Evolutionary conservation across 2,888 invertebrate species (phyloP).

Genomic region (Lepidochrysops patricia): DNA sequence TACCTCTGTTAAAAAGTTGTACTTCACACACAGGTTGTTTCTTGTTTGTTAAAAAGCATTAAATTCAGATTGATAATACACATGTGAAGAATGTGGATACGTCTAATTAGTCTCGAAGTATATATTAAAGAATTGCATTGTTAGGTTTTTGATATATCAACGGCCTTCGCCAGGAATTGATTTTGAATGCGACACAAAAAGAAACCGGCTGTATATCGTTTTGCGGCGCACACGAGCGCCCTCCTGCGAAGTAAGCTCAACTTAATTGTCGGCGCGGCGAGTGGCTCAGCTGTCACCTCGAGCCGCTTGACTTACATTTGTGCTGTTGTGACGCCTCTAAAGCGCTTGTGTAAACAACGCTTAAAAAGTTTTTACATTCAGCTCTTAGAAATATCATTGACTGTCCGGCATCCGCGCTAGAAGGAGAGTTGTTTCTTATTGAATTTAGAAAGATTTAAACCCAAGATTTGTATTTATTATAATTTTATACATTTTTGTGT

Average conservation of each 20-base stretch:
- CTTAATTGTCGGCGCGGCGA: background rate
- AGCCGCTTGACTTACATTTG: background rate
- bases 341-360: background rate
- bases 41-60: too few species aligned
- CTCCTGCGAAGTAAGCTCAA: constrained; percentile 5
- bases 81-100: too few species aligned
- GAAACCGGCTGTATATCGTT: background rate
- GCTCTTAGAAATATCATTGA: background rate
- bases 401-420: background rate
- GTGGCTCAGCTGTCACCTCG: constrained; percentile 4
- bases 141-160: background rate
- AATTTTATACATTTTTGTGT: too few species aligned
- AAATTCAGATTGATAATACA: too few species aligned
- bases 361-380: background rate
- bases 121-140: too few species aligned
- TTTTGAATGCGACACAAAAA: background rate
- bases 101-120: too few species aligned
- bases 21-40: too few species aligned
- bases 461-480: too few species aligned
- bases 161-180: background rate
- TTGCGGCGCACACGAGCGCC: background rate
- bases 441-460: too few species aligned
- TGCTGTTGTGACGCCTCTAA: background rate
- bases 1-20: too few species aligned
- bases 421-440: too few species aligned